Conservation (phyloP, 1,140 invertebrate genomes). For the Eubasilissa regina region DNA sequence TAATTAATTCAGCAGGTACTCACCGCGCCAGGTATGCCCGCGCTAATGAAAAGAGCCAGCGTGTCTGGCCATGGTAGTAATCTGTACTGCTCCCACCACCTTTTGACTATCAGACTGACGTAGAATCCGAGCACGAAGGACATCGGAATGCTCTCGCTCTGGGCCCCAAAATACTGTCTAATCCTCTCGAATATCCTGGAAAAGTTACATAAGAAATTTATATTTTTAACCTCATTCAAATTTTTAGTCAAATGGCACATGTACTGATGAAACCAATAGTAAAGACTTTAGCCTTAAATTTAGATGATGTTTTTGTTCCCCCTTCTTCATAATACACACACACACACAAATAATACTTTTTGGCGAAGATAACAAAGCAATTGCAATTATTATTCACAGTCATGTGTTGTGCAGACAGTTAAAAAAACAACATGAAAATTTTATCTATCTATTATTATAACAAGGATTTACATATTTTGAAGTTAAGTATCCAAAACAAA, state of each 20-base stretch:
- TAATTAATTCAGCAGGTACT: slow-evolving; percentile 68
- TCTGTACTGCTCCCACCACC: slow-evolving; percentile 95
- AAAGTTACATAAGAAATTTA: slow-evolving; percentile 55
- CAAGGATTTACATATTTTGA: no score
- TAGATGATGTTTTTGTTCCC: no score
- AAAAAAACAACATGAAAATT: no score
- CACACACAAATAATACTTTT: no score
- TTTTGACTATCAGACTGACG: slow-evolving; percentile 90
- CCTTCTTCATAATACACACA: no score
- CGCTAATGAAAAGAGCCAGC: slow-evolving; percentile 89
- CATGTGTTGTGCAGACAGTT: no score
- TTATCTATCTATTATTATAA: no score
- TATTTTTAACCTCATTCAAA: background rate
- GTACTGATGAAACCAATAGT: no score
- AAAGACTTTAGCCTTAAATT: no score
- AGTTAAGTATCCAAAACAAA: no score
- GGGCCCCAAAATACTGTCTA: slow-evolving; percentile 84
- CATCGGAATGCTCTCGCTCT: slow-evolving; percentile 90
- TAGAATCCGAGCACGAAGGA: slow-evolving; percentile 96
- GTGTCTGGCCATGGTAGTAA: slow-evolving; percentile 93
- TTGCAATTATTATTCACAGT: no score
- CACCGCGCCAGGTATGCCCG: slow-evolving; percentile 91
- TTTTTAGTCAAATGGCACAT: background rate
- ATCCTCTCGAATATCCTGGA: slow-evolving; percentile 87
- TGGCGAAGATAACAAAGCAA: no score